phyloP scores from a whole-genome alignment of 1,140 invertebrate species.

The Campoletis sonorensis region DNA sequence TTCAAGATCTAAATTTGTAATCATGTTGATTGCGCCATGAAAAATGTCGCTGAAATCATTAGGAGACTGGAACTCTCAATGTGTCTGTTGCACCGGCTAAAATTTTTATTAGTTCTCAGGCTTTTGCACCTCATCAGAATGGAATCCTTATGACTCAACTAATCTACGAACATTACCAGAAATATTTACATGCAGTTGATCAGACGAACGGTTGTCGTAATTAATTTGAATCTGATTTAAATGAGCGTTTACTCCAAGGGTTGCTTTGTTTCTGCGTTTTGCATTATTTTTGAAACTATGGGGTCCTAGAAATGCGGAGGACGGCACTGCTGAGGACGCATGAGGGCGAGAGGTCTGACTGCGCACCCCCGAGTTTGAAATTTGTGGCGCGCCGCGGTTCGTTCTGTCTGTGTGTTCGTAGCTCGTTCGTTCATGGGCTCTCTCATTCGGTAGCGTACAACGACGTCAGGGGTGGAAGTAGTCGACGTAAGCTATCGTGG shows the following conservation, averaged over 20 bases:
- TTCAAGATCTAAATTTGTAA: too few species aligned
- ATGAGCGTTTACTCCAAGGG: not conserved
- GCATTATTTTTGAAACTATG: not conserved
- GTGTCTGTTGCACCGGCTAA: too few species aligned
- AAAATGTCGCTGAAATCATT: too few species aligned
- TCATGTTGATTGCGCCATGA: too few species aligned
- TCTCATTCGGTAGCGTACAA: conserved; percentile 57
- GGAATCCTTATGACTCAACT: too few species aligned
- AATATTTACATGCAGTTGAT: too few species aligned
- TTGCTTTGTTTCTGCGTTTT: not conserved
- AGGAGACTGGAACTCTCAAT: too few species aligned
- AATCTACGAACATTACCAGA: too few species aligned
- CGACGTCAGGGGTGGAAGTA: conserved; percentile 66
- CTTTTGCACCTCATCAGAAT: too few species aligned
- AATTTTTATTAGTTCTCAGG: too few species aligned
- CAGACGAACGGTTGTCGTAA: too few species aligned
- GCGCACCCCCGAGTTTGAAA: conserved; percentile 69
- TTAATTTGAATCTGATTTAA: not conserved
- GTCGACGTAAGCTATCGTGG: conserved; percentile 63
- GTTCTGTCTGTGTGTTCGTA: conserved; percentile 58
- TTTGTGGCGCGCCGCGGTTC: conserved; percentile 65
- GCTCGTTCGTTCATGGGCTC: conserved; percentile 60
- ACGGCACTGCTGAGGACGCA: conserved; percentile 41
- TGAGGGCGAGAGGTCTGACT: conserved; percentile 51
- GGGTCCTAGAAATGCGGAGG: conserved; percentile 4